Base-by-base conservation (phyloP, 2,888 invertebrate genomes). In the Rotaria macrura region DNA sequence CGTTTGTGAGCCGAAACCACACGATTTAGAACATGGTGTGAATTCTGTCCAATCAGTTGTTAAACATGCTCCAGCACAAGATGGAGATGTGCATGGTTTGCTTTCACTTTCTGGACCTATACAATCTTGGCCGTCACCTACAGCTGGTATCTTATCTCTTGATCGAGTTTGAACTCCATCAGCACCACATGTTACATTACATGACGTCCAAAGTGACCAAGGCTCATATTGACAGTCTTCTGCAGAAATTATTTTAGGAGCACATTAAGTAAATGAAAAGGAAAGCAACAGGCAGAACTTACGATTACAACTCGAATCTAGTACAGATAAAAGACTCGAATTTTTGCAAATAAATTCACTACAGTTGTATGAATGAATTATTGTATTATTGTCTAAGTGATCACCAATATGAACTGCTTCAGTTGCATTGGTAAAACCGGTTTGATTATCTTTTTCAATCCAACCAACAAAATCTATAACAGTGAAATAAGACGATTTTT, bases 11-110 rank as follows among this genome's bases (percentile, higher is more conserved):
- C 92, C 92, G 12, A 89, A 88, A 12, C 91, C 92, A 88, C 92
- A 92, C 4, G 90, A 89, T 49, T 89, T 89, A 4, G 91, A 91
- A 88, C 92, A 92, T 5, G 89, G 88, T 20, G 90, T 90, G 92
- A 92, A 92, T 6, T 88, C 87, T 23, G 89, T 88, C 92, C 92
- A 92, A 1, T 83, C 47, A 12, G 83, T 47, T n/a, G 34, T n/a
- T n/a, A 83, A n/a, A 40, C 83, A 83, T 43, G 25, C 65, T 29
- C 65, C 65, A 65, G 9, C 23, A 29, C 65, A 65, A 3, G 65
- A 14, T 17, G 29, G 29, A 17, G 34, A 14, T 17, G 65, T 7
- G 20, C 65, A 65, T 2, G 12, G n/a, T 34, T 7, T 3, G 9
- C 3, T 25, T n/a, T 65, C 65, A 17, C 3, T 65, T 10, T 65